Base-by-base conservation (phyloP, 2,888 invertebrate genomes). In the Melinopterus prodromus region DNA sequence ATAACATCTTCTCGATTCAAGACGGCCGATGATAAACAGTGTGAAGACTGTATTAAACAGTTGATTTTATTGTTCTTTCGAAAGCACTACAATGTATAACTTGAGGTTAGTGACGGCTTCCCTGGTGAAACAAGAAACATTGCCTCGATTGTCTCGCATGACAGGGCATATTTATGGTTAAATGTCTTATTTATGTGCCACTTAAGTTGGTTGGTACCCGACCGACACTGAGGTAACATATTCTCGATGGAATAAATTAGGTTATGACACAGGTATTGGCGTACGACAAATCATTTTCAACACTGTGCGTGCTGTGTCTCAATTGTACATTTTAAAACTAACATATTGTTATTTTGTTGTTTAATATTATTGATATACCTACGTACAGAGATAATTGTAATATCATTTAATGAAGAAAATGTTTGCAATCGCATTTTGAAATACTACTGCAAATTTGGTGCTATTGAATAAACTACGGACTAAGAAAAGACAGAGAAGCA, bases 171-270 rank as follows among this genome's bases (percentile, higher is more conserved):
- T 53, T 53, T 53, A 53, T 12, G 53, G 53, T 53, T 53, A 53
- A 53, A 53, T 53, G 53, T 53, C 53, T 53, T 53, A 53, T 53
- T 53, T 53, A 53, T 53, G 53, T 53, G 53, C 53, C 53, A 53
- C 53, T 53, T 53, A 53, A 53, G 2, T 53, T 53, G 53, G 53
- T 53, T 53, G 53, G 53, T 53, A 53, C 53, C 53, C 53, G 53
- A 12, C 53, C 5, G 53, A 53, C 53, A 53, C 53, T 53, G 53
- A 53, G 12, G 53, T 53, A 53, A 53, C 53, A 12, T 53, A 53
- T 53, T 53, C 53, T 53, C 53, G 1, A 4, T 53, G 53, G 53
- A 53, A 53, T 53, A 53, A 53, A 26, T 26, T 26, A 26, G 26
- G 26, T 26, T 26, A 26, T 26, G 26, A 26, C 26, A 26, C 26